phyloP scores from a whole-genome alignment of 2,888 invertebrate species.

The Drosophila testacea region DNA sequence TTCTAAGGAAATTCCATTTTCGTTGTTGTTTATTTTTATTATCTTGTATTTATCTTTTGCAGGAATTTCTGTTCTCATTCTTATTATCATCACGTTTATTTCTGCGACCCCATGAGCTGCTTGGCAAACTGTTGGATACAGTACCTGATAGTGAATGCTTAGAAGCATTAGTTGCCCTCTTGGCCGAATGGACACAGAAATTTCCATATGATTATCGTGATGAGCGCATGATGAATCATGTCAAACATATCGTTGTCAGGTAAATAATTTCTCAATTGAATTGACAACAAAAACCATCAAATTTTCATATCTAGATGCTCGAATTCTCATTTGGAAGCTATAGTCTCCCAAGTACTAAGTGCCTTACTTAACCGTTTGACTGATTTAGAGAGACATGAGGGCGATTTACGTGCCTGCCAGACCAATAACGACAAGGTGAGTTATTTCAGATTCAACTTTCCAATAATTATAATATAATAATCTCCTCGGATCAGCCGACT shows the following conservation, averaged over 20 bases:
- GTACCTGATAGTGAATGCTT: constrained; percentile 84
- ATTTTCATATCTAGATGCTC: constrained; percentile 76
- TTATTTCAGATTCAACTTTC: constrained; percentile 28
- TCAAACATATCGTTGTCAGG: constrained; percentile 85
- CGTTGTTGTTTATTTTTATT: neutral
- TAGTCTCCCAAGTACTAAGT: constrained; percentile 85
- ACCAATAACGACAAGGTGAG: constrained; percentile 82
- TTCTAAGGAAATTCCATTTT: neutral
- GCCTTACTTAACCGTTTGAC: constrained; percentile 86
- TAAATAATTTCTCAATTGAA: constrained; percentile 49
- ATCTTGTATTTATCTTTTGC: constrained; percentile 16
- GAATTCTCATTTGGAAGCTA: constrained; percentile 83
- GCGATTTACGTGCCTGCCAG: constrained; percentile 85
- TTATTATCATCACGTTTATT: constrained; percentile 85
- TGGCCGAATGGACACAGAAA: constrained; percentile 84
- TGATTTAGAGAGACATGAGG: constrained; percentile 85
- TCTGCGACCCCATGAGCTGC: constrained; percentile 85
- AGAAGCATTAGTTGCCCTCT: constrained; percentile 83
- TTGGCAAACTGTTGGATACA: constrained; percentile 83
- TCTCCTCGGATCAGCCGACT: constrained; percentile 28
- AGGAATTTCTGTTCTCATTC: constrained; percentile 85
- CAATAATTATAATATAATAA: neutral
- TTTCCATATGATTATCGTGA: constrained; percentile 85
- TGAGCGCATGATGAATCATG: constrained; percentile 85
- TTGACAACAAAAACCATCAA: no score